phyloP scores from a whole-genome alignment of 2,888 invertebrate genomes.

The Sicus ferrugineus region DNA sequence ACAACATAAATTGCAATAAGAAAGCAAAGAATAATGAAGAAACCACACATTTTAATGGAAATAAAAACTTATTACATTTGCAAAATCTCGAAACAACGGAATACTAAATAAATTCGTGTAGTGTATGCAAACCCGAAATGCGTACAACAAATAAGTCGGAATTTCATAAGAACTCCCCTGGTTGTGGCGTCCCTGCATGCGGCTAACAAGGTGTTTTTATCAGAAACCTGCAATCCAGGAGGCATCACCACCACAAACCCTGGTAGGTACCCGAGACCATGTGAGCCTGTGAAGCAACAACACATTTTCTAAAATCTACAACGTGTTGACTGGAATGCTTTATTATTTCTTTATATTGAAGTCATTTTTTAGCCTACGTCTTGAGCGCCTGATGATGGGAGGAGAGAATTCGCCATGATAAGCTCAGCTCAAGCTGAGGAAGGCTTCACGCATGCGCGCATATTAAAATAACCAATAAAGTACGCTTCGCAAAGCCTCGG shows the following conservation, averaged over 20 bases:
- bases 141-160: too few species aligned
- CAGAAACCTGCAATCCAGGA: not conserved
- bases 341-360: conserved; percentile 6
- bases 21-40: too few species aligned
- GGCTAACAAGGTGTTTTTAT: conserved; percentile 16
- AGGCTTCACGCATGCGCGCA: conserved; percentile 58
- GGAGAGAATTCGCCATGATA: conserved; percentile 11
- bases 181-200: not conserved
- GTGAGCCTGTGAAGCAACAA: not conserved
- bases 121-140: not conserved
- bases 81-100: not conserved
- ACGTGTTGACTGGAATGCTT: conserved; percentile 14
- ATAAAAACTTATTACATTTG: not conserved
- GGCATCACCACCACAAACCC: not conserved
- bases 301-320: conserved; percentile 1
- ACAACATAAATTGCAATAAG: not conserved
- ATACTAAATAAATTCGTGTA: not conserved
- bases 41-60: too few species aligned
- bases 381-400: too few species aligned
- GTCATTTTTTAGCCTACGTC: not conserved
- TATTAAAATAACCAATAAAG: conserved; percentile 30
- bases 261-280: not conserved
- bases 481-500: conserved; percentile 24
- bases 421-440: conserved; percentile 25
- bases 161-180: not conserved